phyloP scores from a whole-genome alignment of 1,140 invertebrate species.

The Papilio polytes region DNA sequence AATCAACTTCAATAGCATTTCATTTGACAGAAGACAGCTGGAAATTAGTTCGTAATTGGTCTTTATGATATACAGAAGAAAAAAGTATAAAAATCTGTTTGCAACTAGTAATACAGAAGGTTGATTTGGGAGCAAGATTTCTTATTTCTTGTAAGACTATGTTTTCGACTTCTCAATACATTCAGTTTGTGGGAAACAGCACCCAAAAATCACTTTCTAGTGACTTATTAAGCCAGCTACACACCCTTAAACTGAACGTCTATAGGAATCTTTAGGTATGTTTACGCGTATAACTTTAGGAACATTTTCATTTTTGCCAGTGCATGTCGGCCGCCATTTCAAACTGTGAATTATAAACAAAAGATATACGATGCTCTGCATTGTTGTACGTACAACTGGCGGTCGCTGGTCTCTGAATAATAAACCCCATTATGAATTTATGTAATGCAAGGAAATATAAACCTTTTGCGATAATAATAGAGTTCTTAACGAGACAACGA shows the following conservation, averaged over 20 bases:
- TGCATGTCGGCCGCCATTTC: constrained; percentile 9
- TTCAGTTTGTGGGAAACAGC: no score
- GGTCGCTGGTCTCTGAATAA: constrained; percentile 19
- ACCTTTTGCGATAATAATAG: constrained; percentile 4
- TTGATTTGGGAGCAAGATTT: no score
- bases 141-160: no score
- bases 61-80: background rate
- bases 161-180: no score
- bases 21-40: background rate
- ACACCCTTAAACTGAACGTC: no score
- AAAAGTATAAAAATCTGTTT: no score
- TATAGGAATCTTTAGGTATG: no score
- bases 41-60: background rate
- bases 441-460: background rate
- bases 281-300: background rate
- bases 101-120: no score
- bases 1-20: background rate
- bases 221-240: background rate
- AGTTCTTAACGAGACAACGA: background rate
- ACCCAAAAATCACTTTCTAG: background rate
- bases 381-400: constrained; percentile 13
- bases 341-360: background rate
- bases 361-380: constrained; percentile 27
- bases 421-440: constrained; percentile 35
- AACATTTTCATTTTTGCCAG: background rate